These are phyloP conservation scores for Anarrhichthys ocellatus DNA, from an alignment of 2,113 vertebrate genomes.

Conservation along the genomic window DNA sequence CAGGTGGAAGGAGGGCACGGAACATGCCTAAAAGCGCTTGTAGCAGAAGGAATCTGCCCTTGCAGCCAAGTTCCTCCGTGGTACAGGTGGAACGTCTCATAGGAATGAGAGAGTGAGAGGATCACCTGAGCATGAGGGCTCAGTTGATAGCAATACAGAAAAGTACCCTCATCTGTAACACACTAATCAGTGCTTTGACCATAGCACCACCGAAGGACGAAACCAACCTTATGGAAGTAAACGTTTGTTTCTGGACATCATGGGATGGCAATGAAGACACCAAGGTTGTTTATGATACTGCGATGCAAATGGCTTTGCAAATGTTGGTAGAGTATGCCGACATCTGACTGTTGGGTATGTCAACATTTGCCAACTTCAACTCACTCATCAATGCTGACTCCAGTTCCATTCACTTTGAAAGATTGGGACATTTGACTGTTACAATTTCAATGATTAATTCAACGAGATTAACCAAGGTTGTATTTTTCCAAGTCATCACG, in stretches of 20 bases:
- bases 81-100: not conserved
- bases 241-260: not conserved
- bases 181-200: not conserved
- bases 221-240: not conserved
- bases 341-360: not conserved
- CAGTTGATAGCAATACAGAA: not conserved
- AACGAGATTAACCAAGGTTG: not conserved
- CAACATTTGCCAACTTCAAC: not conserved
- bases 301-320: not conserved
- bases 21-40: not conserved
- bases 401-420: not conserved
- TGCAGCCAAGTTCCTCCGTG: not conserved
- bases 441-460: not conserved
- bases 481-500: not conserved
- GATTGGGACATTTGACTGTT: not conserved
- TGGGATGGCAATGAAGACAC: not conserved
- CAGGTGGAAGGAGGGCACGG: not conserved
- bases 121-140: not conserved
- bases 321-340: not conserved
- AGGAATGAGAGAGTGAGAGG: not conserved
- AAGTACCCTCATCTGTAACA: not conserved
- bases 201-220: not conserved
- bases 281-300: not conserved
- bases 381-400: not conserved
- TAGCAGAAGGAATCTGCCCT: not conserved